phyloP scores from a whole-genome alignment of 2,888 invertebrate species.

The Tenthredo distinguenda region DNA sequence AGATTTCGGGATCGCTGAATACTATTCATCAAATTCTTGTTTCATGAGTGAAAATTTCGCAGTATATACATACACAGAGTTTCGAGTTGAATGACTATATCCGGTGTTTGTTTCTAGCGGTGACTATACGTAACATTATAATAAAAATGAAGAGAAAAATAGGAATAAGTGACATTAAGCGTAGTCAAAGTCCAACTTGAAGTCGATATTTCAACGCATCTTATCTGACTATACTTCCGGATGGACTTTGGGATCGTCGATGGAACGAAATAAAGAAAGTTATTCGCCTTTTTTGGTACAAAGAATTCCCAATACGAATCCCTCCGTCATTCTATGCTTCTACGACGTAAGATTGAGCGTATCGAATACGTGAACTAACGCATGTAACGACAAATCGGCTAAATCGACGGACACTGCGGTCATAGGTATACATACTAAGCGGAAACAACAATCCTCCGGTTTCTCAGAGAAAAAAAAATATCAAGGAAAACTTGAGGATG shows the following conservation, averaged over 20 bases:
- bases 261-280: not conserved
- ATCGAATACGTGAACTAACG: no score
- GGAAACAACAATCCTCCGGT: no score
- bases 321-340: not conserved
- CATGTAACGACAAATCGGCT: no score
- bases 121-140: not conserved
- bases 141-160: not conserved
- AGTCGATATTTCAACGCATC: not conserved
- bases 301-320: not conserved
- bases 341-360: no score
- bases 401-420: no score
- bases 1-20: not conserved
- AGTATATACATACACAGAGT: no score
- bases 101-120: no score
- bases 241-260: not conserved
- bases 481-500: no score
- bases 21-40: not conserved
- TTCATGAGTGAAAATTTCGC: not conserved
- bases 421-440: no score
- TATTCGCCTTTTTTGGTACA: not conserved
- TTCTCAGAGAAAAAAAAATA: no score
- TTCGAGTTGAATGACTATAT: not conserved
- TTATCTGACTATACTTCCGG: not conserved
- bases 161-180: not conserved
- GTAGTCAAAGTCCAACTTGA: not conserved